phyloP scores from a whole-genome alignment of 92 coral and sea anemone genomes.

The Epizoanthus scotinus region DNA sequence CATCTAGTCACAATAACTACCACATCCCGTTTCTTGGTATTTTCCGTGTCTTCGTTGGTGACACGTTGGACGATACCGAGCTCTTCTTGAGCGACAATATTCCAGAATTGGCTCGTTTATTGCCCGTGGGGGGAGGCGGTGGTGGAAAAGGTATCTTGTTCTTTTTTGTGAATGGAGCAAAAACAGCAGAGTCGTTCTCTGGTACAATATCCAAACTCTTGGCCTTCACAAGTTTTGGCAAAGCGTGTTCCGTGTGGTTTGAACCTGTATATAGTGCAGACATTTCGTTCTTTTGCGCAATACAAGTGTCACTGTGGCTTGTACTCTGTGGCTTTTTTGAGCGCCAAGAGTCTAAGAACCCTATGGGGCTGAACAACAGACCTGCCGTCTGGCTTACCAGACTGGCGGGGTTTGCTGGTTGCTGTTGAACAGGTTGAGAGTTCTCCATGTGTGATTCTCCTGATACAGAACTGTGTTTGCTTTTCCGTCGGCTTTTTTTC shows the following conservation, averaged over 20 bases:
- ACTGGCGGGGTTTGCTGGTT: conserved; percentile 56
- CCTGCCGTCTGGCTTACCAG: conserved; percentile 89
- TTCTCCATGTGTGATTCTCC: conserved; percentile 36
- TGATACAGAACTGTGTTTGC: conserved; percentile 45
- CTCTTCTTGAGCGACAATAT: conserved; percentile 4
- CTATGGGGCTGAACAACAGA: conserved; percentile 80
- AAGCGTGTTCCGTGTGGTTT: conserved; percentile 12
- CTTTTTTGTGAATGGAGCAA: conserved; percentile 2
- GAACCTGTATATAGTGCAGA: background rate
- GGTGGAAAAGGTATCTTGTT: conserved; percentile 29
- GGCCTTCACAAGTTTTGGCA: conserved; percentile 46
- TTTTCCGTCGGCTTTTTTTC: conserved; percentile 62
- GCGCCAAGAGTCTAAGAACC: conserved; percentile 56
- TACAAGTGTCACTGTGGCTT: conserved; percentile 48
- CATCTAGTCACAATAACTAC: conserved; percentile 15
- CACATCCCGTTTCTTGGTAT: conserved; percentile 15
- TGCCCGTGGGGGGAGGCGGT: conserved; percentile 20
- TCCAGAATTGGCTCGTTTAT: background rate
- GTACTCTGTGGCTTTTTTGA: conserved; percentile 33
- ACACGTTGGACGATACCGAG: background rate
- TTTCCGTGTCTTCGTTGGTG: conserved; percentile 23
- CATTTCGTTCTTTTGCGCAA: conserved; percentile 4
- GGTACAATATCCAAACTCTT: conserved; percentile 76
- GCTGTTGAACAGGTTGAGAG: conserved; percentile 17
- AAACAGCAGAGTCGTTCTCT: conserved; percentile 44